Percentiles rank a stretch among this genome's conserved stretches.
Evolutionary conservation across 2,888 invertebrate genomes (phyloP).

Genomic region (Melolontha melolontha): DNA sequence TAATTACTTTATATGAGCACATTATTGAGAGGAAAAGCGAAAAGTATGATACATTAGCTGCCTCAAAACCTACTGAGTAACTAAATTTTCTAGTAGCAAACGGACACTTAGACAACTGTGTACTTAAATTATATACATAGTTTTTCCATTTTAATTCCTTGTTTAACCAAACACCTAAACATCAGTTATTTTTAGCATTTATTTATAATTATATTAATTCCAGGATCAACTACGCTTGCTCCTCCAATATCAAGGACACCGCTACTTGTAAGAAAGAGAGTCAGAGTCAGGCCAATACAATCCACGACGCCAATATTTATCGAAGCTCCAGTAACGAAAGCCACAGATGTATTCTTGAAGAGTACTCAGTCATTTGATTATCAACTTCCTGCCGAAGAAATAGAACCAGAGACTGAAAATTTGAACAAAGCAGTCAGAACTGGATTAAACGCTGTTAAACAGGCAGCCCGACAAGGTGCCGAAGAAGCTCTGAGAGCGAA

Average conservation of each 20-base stretch:
- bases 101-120: no score
- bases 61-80: no score
- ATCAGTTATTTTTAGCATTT: no score
- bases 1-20: no score
- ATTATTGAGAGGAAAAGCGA: no score
- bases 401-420: conserved; percentile 54
- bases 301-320: conserved; percentile 37
- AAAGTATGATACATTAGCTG: no score
- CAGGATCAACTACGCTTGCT: conserved; percentile 37
- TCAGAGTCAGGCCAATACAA: conserved; percentile 46
- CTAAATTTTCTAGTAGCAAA: no score
- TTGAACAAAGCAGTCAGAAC: conserved; percentile 58
- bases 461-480: conserved; percentile 59
- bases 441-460: conserved; percentile 52
- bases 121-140: no score
- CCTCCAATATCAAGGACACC: conserved; percentile 46
- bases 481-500: conserved; percentile 59
- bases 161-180: no score
- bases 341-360: conserved; percentile 46
- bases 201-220: background rate
- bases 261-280: conserved; percentile 49
- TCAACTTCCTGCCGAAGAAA: conserved; percentile 43
- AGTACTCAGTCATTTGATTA: conserved; percentile 44
- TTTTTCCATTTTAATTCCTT: no score
- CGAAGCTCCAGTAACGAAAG: conserved; percentile 41